Conservation (phyloP, 2,888 invertebrate species). For the Lasioglossum villosulum region DNA sequence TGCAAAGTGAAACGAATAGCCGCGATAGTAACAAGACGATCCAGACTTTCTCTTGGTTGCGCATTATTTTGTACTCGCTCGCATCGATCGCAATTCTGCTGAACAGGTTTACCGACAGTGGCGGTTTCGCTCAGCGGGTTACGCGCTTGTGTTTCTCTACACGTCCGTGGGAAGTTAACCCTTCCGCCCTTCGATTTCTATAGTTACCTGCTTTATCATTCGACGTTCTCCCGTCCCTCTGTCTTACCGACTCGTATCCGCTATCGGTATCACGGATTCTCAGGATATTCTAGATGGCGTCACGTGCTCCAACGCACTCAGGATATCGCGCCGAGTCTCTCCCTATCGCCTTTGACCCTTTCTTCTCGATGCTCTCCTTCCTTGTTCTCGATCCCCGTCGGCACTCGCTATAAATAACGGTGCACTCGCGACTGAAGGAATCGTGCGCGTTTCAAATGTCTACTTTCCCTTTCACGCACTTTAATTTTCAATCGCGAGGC, state of each 20-base stretch:
- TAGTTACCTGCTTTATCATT: slow-evolving; percentile 38
- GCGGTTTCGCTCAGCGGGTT: not conserved
- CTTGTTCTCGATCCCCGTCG: slow-evolving; percentile 40
- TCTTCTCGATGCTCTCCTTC: slow-evolving; percentile 15
- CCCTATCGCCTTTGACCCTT: slow-evolving; percentile 8
- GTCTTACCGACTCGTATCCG: not conserved
- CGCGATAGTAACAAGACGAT: slow-evolving; percentile 22
- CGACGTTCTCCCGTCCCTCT: not conserved
- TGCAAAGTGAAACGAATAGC: slow-evolving; percentile 45
- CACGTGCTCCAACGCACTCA: not conserved
- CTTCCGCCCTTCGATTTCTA: slow-evolving; percentile 16
- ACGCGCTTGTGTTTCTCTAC: not conserved
- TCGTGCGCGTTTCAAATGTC: slow-evolving; percentile 52
- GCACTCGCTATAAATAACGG: slow-evolving; percentile 55
- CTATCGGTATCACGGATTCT: slow-evolving; percentile 4
- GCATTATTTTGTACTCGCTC: slow-evolving; percentile 12
- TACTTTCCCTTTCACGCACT: slow-evolving; percentile 50
- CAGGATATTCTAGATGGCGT: slow-evolving; percentile 15
- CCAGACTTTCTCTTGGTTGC: slow-evolving; percentile 50
- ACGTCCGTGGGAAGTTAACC: slow-evolving; percentile 51
- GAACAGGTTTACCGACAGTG: slow-evolving; percentile 50
- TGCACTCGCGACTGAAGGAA: slow-evolving; percentile 35
- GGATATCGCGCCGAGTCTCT: not conserved
- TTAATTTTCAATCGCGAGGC: slow-evolving; percentile 57
- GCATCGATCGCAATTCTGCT: not conserved